Percentiles rank a stretch among this genome's conserved stretches.
phyloP scores from a whole-genome alignment of 2,888 invertebrate species.

The Melipona beecheii region DNA sequence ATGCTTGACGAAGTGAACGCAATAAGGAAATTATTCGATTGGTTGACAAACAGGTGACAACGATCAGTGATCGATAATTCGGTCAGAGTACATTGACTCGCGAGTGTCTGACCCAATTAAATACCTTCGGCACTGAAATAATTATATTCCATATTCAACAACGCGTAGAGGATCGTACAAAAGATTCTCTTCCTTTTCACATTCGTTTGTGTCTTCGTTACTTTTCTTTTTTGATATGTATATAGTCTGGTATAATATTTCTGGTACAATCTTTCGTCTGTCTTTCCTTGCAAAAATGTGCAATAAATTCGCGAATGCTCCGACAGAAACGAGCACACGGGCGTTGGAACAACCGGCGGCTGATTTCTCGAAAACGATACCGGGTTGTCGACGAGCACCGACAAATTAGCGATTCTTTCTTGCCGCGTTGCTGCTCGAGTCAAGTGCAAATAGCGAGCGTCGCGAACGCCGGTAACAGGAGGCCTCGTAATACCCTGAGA shows the following conservation, averaged over 20 bases:
- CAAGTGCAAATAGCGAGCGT: conserved; percentile 10
- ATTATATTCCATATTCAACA: no score
- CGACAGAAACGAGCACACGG: rapidly evolving
- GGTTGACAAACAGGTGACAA: neutral
- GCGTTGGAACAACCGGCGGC: neutral
- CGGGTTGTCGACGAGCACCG: neutral
- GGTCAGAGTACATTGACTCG: neutral
- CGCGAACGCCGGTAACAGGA: conserved; percentile 39
- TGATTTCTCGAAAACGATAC: neutral
- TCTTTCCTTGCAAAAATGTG: no score
- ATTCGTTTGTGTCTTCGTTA: no score
- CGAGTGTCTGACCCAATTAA: neutral
- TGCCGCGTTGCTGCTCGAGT: neutral
- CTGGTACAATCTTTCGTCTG: no score
- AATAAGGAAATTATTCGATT: neutral
- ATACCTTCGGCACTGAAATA: no score
- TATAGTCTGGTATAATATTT: no score
- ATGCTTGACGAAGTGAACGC: neutral
- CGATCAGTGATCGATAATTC: neutral
- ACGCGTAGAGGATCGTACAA: no score
- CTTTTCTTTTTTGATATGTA: no score
- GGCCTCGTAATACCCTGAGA: conserved; percentile 67
- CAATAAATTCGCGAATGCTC: no score
- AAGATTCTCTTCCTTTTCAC: no score
- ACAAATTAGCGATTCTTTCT: conserved; percentile 27